A percentile compares a stretch with the other conserved stretches of the same genome.
These are phyloP conservation scores for Lasioglossum lativentre DNA, from an alignment of 2,888 invertebrate species.

Conservation along the genomic window DNA sequence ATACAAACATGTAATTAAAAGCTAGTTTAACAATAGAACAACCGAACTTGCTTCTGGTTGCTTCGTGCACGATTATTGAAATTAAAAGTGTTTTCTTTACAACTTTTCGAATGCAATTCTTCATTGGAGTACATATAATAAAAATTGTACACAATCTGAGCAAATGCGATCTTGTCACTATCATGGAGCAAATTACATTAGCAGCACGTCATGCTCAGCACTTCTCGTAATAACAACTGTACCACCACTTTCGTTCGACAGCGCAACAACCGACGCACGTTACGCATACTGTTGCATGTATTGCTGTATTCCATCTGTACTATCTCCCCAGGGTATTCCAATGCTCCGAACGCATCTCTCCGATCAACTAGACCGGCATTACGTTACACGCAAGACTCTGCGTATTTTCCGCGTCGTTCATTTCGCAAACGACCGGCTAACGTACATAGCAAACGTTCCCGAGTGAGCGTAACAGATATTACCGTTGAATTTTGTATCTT, in stretches of 20 bases:
- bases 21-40: not conserved
- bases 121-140: too few species aligned
- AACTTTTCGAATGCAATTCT: too few species aligned
- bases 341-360: not conserved
- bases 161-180: not conserved
- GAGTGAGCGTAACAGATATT: conserved; percentile 10
- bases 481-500: conserved; percentile 17
- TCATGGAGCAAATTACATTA: not conserved
- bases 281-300: not conserved
- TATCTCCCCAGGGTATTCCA: not conserved
- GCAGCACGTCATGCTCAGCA: not conserved
- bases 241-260: not conserved
- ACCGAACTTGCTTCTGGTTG: not conserved
- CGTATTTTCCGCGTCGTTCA: not conserved
- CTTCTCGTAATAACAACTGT: not conserved
- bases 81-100: too few species aligned
- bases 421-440: conserved; percentile 1
- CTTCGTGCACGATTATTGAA: not conserved
- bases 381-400: not conserved
- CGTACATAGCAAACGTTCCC: not conserved
- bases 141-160: not conserved
- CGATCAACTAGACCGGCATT: not conserved
- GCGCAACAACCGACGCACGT: not conserved
- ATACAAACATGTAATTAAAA: too few species aligned
- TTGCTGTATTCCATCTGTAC: not conserved